These are phyloP conservation scores for Monopterus albus DNA, from an alignment of 2,113 vertebrate species.

Conservation along the genomic window DNA sequence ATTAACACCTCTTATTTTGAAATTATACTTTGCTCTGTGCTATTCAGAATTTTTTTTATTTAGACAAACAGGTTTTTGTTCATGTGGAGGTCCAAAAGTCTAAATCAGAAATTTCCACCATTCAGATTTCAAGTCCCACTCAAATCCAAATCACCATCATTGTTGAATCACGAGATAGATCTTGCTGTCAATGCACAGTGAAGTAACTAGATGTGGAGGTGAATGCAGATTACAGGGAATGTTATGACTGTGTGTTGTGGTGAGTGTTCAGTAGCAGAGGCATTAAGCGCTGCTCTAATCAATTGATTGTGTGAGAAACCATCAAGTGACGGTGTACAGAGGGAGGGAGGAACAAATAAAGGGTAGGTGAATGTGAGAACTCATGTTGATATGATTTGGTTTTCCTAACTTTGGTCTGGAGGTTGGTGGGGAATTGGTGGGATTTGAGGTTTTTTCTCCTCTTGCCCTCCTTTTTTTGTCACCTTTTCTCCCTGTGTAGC, in stretches of 20 bases:
- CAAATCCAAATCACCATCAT: slow-evolving; percentile 1
- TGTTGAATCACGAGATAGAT: slow-evolving; percentile 5
- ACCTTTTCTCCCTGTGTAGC: background rate
- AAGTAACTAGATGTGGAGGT: slow-evolving; percentile 17
- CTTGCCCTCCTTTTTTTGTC: background rate
- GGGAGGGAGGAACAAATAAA: slow-evolving; percentile 8
- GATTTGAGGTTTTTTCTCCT: background rate
- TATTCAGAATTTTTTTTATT: background rate
- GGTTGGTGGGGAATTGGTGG: background rate
- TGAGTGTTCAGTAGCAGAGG: slow-evolving; percentile 43
- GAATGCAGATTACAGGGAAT: slow-evolving; percentile 48
- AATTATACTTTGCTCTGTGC: background rate
- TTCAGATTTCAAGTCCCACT: slow-evolving; percentile 4
- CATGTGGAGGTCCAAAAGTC: background rate
- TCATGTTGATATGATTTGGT: slow-evolving; percentile 23
- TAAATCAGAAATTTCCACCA: background rate
- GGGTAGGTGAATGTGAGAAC: slow-evolving; percentile 28
- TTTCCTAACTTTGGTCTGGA: slow-evolving; percentile 35
- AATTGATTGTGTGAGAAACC: slow-evolving; percentile 69
- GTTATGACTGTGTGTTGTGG: slow-evolving; percentile 52
- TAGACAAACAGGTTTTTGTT: background rate
- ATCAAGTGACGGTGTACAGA: slow-evolving; percentile 53
- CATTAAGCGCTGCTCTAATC: slow-evolving; percentile 58
- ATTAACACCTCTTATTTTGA: slow-evolving; percentile 22
- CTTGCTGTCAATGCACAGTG: background rate